These are phyloP conservation scores for Pentalonia nigronervosa DNA, from an alignment of 1,140 invertebrate species.

Conservation along the genomic window DNA sequence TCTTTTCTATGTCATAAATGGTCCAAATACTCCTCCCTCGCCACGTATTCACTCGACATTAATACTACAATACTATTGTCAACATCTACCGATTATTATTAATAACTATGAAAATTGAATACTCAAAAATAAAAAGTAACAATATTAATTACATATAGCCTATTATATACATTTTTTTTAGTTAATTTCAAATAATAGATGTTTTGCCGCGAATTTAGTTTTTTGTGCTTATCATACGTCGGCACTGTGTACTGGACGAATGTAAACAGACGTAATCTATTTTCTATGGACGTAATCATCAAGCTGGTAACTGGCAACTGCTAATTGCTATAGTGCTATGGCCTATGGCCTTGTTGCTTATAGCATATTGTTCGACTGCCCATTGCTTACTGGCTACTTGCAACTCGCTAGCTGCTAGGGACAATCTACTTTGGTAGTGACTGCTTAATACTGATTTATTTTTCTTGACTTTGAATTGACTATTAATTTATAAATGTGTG, in stretches of 20 bases:
- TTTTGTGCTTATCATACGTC: neutral
- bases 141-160: too few species aligned
- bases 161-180: neutral
- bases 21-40: too few species aligned
- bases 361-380: neutral
- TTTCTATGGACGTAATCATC: constrained; percentile 20
- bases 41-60: too few species aligned
- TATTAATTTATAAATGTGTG: neutral
- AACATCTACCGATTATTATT: too few species aligned
- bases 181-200: neutral
- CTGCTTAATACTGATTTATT: neutral
- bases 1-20: too few species aligned
- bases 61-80: too few species aligned
- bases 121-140: too few species aligned
- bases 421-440: neutral
- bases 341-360: neutral
- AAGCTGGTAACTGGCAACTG: neutral
- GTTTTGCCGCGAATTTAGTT: neutral
- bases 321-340: too few species aligned
- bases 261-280: constrained; percentile 18
- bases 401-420: neutral
- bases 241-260: neutral
- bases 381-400: neutral
- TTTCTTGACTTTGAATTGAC: neutral
- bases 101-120: too few species aligned